Percentiles rank a stretch among this genome's conserved stretches.
Conservation (phyloP, 2,888 invertebrate genomes). For the Euplexia lucipara region DNA sequence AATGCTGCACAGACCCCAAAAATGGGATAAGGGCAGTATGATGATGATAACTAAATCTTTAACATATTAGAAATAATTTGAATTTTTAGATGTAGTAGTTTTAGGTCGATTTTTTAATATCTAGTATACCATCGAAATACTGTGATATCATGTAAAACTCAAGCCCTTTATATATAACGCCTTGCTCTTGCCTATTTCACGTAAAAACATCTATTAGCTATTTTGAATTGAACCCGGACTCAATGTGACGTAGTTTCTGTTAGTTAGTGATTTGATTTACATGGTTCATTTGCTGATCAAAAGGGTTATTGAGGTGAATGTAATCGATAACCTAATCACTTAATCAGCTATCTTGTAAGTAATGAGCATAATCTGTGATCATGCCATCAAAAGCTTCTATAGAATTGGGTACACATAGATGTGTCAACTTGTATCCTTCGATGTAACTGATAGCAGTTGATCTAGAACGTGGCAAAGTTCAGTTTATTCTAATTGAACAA, state of each 20-base stretch:
- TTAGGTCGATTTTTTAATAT: too few species aligned
- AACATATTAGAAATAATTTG: too few species aligned
- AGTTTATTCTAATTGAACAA: conserved; percentile 24
- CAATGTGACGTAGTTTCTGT: conserved; percentile 11
- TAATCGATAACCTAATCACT: conserved; percentile 33
- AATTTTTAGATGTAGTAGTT: too few species aligned
- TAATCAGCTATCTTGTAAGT: conserved; percentile 17
- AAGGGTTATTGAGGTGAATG: conserved; percentile 23
- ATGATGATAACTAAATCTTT: too few species aligned
- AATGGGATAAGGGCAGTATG: too few species aligned
- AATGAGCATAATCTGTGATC: conserved; percentile 25
- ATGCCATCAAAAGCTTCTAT: conserved; percentile 12
- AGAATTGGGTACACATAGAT: not conserved
- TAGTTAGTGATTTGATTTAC: conserved; percentile 7
- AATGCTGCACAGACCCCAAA: too few species aligned
- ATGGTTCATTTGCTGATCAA: conserved; percentile 32
- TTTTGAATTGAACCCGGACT: not conserved
- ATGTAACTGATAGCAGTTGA: too few species aligned
- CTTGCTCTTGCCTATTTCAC: too few species aligned
- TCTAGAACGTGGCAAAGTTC: not conserved
- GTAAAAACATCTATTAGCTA: not conserved
- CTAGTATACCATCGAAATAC: too few species aligned
- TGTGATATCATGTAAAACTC: too few species aligned
- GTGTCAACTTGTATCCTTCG: too few species aligned
- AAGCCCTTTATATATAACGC: too few species aligned